Evolutionary conservation across 1,140 invertebrate genomes (phyloP).

Genomic region (Drosophila sucinea): DNA sequence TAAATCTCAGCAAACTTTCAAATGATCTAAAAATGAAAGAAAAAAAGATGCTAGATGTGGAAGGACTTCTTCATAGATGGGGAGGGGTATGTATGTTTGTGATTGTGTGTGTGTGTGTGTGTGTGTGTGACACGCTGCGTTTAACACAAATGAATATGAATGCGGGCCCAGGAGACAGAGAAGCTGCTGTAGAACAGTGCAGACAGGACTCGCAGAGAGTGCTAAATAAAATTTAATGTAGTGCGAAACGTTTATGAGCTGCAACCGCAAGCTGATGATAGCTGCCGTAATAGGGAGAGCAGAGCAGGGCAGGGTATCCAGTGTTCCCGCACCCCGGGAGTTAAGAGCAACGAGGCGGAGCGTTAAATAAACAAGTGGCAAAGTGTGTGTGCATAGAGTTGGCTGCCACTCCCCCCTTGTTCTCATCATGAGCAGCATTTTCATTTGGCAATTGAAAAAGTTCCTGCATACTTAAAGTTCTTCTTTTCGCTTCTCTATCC

Average conservation of each 20-base stretch:
- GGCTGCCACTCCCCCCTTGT: slow-evolving; percentile 2
- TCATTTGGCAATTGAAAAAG: slow-evolving; percentile 68
- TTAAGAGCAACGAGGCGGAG: slow-evolving; percentile 62
- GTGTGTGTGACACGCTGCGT: slow-evolving; percentile 66
- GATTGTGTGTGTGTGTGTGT: slow-evolving; percentile 26
- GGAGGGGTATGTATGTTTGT: neutral
- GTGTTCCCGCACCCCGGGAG: slow-evolving; percentile 1
- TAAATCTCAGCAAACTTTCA: slow-evolving; percentile 62
- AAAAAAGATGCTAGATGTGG: slow-evolving; percentile 4
- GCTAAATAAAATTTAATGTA: slow-evolving; percentile 82
- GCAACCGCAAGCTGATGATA: slow-evolving; percentile 68
- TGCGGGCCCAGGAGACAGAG: slow-evolving; percentile 49
- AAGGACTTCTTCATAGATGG: slow-evolving; percentile 12
- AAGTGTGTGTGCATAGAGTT: slow-evolving; percentile 70
- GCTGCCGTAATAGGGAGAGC: slow-evolving; percentile 18
- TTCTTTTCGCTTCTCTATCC: neutral
- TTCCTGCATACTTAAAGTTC: slow-evolving; percentile 42
- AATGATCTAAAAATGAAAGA: slow-evolving; percentile 40
- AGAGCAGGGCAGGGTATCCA: neutral
- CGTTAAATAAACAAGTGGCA: slow-evolving; percentile 78
- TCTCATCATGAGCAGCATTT: slow-evolving; percentile 36
- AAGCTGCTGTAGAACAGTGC: neutral
- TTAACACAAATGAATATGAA: slow-evolving; percentile 81
- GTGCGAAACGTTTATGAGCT: slow-evolving; percentile 81
- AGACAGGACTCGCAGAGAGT: slow-evolving; percentile 31